phyloP scores from a whole-genome alignment of 2,888 invertebrate species.

The Coleophora deauratella region DNA sequence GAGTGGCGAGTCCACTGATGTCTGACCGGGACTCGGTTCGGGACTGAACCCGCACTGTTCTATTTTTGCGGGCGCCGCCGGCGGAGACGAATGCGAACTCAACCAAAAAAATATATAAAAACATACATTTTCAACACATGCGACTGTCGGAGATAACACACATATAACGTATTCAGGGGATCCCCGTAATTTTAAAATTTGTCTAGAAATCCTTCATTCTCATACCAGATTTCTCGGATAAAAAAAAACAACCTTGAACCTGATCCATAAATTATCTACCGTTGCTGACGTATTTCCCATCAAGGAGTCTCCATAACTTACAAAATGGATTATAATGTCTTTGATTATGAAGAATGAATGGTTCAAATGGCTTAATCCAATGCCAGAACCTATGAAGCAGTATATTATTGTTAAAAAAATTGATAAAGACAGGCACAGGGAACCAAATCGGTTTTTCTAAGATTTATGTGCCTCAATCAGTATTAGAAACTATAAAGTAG shows the following conservation, averaged over 20 bases:
- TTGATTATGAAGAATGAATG: neutral
- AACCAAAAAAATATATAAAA: slow-evolving; percentile 50
- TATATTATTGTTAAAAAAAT: slow-evolving; percentile 27
- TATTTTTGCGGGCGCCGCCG: slow-evolving; percentile 69
- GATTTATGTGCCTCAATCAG: slow-evolving; percentile 43
- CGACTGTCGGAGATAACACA: neutral
- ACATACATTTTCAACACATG: slow-evolving; percentile 6
- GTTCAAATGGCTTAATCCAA: slow-evolving; percentile 6
- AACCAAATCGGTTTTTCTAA: slow-evolving; percentile 3
- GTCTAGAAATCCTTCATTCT: too few species aligned
- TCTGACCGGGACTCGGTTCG: slow-evolving; percentile 45
- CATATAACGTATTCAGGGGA: too few species aligned
- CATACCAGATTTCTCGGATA: too few species aligned
- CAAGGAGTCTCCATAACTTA: too few species aligned
- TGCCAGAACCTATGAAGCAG: slow-evolving; percentile 12
- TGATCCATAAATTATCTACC: too few species aligned
- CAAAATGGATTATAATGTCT: too few species aligned
- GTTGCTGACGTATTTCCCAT: too few species aligned
- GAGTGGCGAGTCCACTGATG: slow-evolving; percentile 58
- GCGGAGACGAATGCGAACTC: slow-evolving; percentile 56
- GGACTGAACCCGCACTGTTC: slow-evolving; percentile 60
- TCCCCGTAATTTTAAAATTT: too few species aligned
- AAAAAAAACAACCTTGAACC: too few species aligned
- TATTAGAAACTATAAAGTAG: slow-evolving; percentile 35
- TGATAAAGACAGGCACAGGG: neutral